phyloP scores from a whole-genome alignment of 2,113 vertebrate species.

The Triplophysa rosa region DNA sequence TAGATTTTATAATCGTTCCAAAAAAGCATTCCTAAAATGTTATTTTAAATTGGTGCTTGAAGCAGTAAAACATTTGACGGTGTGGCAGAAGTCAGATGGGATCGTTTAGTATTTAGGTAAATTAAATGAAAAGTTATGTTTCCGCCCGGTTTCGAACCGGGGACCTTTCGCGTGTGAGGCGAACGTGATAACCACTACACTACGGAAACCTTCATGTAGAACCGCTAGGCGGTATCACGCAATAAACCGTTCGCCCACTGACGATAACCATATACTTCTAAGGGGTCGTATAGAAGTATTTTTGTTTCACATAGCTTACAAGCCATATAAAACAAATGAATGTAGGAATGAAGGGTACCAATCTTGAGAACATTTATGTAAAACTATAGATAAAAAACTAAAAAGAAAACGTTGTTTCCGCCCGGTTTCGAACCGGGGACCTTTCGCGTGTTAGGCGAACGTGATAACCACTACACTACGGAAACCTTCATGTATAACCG shows the following conservation, averaged over 20 bases:
- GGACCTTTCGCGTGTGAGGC: conserved; percentile 89
- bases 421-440: conserved; percentile 90
- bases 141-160: conserved; percentile 89
- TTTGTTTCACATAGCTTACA: too few species aligned
- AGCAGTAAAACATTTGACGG: neutral
- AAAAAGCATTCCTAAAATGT: neutral
- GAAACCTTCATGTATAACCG: conserved; percentile 76
- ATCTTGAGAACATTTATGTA: too few species aligned
- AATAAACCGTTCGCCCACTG: too few species aligned
- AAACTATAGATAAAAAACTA: too few species aligned
- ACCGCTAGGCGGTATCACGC: too few species aligned
- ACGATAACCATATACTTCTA: too few species aligned
- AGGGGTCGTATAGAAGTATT: too few species aligned
- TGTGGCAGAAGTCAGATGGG: neutral
- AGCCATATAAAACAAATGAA: too few species aligned
- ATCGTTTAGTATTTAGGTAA: neutral
- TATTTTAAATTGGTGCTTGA: neutral
- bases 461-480: conserved; percentile 96
- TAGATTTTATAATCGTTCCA: neutral
- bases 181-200: conserved; percentile 53
- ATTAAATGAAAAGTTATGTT: conserved; percentile 50
- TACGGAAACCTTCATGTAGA: conserved; percentile 52
- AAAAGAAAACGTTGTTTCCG: conserved; percentile 74
- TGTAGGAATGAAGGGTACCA: too few species aligned
- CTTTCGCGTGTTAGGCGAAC: conserved; percentile 83